Conservation (phyloP, 1,140 invertebrate species). For the Amphibalanus amphitrite region DNA sequence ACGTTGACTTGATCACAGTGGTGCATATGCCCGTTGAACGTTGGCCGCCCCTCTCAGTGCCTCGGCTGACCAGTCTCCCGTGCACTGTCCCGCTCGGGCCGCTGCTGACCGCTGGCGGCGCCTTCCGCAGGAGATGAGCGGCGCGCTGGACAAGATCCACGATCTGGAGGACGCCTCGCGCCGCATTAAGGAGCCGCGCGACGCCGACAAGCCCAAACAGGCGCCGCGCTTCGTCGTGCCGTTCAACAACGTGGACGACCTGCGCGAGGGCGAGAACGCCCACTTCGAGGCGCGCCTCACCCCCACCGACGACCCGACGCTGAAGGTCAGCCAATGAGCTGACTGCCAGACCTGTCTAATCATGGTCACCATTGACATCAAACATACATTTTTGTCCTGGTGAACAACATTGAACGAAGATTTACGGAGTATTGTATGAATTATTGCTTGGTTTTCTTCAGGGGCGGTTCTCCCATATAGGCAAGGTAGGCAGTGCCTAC, state of each 20-base stretch:
- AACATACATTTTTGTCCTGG: too few relatives aligned
- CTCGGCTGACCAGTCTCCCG: too few relatives aligned
- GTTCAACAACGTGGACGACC: slow-evolving; percentile 61
- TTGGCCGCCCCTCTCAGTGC: too few relatives aligned
- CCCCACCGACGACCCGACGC: slow-evolving; percentile 81
- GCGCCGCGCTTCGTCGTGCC: slow-evolving; percentile 82
- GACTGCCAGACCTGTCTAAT: too few relatives aligned
- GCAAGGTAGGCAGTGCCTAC: too few relatives aligned
- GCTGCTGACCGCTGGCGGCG: slow-evolving; percentile 26
- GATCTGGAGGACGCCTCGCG: slow-evolving; percentile 73
- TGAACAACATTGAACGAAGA: too few relatives aligned
- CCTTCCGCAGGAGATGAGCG: slow-evolving; percentile 54
- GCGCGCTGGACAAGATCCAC: slow-evolving; percentile 77
- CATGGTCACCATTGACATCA: too few relatives aligned
- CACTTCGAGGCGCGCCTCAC: slow-evolving; percentile 87
- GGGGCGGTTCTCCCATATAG: too few relatives aligned
- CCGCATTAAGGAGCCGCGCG: slow-evolving; percentile 45
- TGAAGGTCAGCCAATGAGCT: slow-evolving; percentile 43
- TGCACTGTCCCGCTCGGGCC: slow-evolving; percentile 13
- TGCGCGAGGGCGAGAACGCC: slow-evolving; percentile 75
- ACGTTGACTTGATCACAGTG: too few relatives aligned
- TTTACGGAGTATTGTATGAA: too few relatives aligned
- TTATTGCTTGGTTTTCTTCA: too few relatives aligned
- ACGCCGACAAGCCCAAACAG: slow-evolving; percentile 49
- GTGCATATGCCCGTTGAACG: too few relatives aligned